Evolutionary conservation across 1,140 invertebrate genomes (phyloP).

Genomic region (Atta texana): DNA sequence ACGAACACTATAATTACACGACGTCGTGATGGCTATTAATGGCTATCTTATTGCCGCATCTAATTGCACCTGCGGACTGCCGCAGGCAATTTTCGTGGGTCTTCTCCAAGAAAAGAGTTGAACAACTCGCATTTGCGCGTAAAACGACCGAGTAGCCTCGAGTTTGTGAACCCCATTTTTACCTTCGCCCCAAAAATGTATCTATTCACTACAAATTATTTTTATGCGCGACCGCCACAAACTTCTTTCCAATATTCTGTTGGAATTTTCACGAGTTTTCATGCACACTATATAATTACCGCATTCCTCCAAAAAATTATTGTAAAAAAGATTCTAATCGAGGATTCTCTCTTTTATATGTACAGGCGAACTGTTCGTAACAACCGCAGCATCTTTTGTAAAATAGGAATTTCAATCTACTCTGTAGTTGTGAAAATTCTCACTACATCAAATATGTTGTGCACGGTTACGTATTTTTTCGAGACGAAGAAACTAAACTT

Average conservation of each 20-base stretch:
- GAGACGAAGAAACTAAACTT: no score
- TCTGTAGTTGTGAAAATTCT: conserved; percentile 15
- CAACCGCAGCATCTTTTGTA: background rate
- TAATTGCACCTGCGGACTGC: conserved; percentile 77
- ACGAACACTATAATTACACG: conserved; percentile 81
- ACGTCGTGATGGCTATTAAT: conserved; percentile 80
- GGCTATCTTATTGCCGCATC: conserved; percentile 81
- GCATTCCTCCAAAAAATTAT: conserved; percentile 32
- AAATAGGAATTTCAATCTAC: conserved; percentile 46
- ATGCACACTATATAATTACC: background rate
- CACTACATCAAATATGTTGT: conserved; percentile 8
- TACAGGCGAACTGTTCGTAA: background rate
- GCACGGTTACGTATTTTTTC: background rate
- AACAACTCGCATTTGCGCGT: conserved; percentile 1
- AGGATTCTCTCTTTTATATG: background rate
- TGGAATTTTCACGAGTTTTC: conserved; percentile 31
- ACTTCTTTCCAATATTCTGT: background rate
- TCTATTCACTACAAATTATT: conserved; percentile 43
- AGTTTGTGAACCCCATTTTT: conserved; percentile 25
- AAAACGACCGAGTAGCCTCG: conserved; percentile 17
- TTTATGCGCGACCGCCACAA: conserved; percentile 16
- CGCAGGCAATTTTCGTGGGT: conserved; percentile 51
- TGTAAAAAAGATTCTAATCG: background rate
- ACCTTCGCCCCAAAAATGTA: conserved; percentile 8
- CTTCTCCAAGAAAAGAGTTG: conserved; percentile 43